A percentile compares a stretch with the other conserved stretches of the same genome.
These are phyloP conservation scores for Philereme transversata DNA, from an alignment of 2,888 invertebrate genomes.

Conservation along the genomic window DNA sequence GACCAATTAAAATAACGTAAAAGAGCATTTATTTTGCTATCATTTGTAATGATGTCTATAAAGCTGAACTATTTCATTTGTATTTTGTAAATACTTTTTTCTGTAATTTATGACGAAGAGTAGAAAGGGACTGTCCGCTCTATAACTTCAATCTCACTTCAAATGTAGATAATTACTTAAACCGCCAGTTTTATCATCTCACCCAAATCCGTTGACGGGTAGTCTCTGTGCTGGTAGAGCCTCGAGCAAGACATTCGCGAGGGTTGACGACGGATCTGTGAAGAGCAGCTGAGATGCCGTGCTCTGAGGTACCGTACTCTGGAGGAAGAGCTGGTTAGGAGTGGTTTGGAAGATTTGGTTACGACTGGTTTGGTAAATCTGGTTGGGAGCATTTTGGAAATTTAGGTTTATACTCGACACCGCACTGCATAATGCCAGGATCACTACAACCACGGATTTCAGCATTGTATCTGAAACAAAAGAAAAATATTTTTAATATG, in stretches of 20 bases:
- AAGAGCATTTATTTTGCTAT: too few species aligned
- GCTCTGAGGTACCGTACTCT: conserved; percentile 20
- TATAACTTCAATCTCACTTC: not conserved
- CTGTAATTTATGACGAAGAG: too few species aligned
- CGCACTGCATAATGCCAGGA: conserved; percentile 45
- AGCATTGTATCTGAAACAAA: conserved; percentile 58
- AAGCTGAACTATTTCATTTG: too few species aligned
- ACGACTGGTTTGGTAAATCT: conserved; percentile 28
- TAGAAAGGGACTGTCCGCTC: too few species aligned
- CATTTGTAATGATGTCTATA: too few species aligned
- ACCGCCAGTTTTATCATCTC: conserved; percentile 33
- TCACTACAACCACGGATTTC: conserved; percentile 36
- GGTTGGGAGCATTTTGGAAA: conserved; percentile 34
- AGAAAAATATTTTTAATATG: conserved; percentile 2
- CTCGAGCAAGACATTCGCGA: conserved; percentile 42
- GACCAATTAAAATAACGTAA: too few species aligned
- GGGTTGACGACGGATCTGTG: conserved; percentile 42
- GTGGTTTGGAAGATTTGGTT: conserved; percentile 20
- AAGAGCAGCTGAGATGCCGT: conserved; percentile 35
- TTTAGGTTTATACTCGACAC: conserved; percentile 43
- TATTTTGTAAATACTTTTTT: too few species aligned
- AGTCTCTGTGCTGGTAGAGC: conserved; percentile 52
- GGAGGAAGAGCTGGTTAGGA: conserved; percentile 40
- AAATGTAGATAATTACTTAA: not conserved
- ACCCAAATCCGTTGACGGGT: conserved; percentile 67